A percentile compares a stretch with the other conserved stretches of the same genome.
Evolutionary conservation across 1,140 invertebrate genomes (phyloP).

Genomic region (Venustaconcha ellipsiformis): DNA sequence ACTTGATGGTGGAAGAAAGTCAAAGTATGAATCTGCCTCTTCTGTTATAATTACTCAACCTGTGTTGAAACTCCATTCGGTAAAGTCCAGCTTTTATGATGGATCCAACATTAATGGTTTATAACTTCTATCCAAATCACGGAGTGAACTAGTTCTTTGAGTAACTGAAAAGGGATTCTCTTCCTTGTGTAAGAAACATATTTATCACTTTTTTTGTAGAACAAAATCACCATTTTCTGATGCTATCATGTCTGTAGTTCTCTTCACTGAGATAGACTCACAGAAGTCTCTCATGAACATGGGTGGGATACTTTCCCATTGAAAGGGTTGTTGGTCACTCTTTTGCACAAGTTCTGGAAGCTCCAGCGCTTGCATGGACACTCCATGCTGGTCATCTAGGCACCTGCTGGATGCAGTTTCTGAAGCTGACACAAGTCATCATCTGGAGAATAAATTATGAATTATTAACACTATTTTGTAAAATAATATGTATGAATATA

Average conservation of each 20-base stretch:
- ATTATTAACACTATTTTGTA: too few species aligned
- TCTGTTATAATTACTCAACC: conserved; percentile 37
- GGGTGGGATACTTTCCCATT: conserved; percentile 10
- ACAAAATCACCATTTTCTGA: conserved; percentile 23
- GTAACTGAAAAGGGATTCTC: neutral
- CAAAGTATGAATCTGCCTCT: conserved; percentile 36
- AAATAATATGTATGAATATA: neutral
- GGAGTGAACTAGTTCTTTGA: neutral
- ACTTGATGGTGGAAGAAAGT: neutral
- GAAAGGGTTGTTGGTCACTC: neutral
- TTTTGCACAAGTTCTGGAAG: conserved; percentile 14
- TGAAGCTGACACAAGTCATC: conserved; percentile 74
- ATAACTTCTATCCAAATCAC: neutral
- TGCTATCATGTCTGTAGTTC: neutral
- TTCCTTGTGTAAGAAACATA: conserved; percentile 28
- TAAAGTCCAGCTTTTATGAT: conserved; percentile 5
- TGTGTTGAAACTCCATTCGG: conserved; percentile 38
- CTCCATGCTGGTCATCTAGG: conserved; percentile 84
- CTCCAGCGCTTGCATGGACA: conserved; percentile 44
- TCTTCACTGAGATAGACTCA: neutral
- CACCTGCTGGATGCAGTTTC: conserved; percentile 80
- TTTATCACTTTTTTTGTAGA: conserved; percentile 26
- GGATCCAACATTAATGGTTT: neutral
- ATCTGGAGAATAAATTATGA: conserved; percentile 40
- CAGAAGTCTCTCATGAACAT: neutral